Evolutionary conservation across 2,888 invertebrate species (phyloP), one percentile per base, ranked within the genome.

Genomic region (Ommatoiulus sabulosus): DNA sequence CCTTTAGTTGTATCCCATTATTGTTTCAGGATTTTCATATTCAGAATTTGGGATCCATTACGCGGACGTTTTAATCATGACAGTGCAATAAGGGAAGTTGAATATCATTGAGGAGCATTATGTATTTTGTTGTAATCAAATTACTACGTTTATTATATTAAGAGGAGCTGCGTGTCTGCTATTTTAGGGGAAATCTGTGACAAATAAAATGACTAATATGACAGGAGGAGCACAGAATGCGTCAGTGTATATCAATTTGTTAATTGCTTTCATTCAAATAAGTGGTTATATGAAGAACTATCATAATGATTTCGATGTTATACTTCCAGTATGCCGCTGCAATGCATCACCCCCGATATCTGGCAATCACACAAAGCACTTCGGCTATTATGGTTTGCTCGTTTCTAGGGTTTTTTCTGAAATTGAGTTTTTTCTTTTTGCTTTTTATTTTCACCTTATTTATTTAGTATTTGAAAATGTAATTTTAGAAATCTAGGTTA

Each of bases 401-500:
- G 24, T 10, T 72, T 7, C n/a, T 4, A 8, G 72, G 72, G 72
- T 3, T 24, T 20, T 57, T 72, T 24, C 10, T 3, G 20, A 72
- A 72, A 24, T 72, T 24, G 24, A n/a, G 24, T 72, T 8, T 72
- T 20, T 20, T 17, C 63, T 4, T 20, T 20, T 20, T 20, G n/a
- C 17, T 72, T 24, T 72, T 72, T 72, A 10, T n/a, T n/a, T 20
- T 3, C 8, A 6, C 24, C 24, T 72, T 8, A 72, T 72, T 72
- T 72, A 72, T 72, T 72, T 10, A 72, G 72, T 24, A 72, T 72
- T 48, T 72, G 72, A 24, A 72, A 72, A 72, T 72, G 24, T 10
- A 72, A 72, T 72, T 72, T 72, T 72, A 7, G 8, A 20, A 72
- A 72, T 24, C 24, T 72, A 72, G 72, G 72, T 72, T 24, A 24